Conservation (phyloP, 2,888 invertebrate genomes). For the Drosophila koepferae region DNA sequence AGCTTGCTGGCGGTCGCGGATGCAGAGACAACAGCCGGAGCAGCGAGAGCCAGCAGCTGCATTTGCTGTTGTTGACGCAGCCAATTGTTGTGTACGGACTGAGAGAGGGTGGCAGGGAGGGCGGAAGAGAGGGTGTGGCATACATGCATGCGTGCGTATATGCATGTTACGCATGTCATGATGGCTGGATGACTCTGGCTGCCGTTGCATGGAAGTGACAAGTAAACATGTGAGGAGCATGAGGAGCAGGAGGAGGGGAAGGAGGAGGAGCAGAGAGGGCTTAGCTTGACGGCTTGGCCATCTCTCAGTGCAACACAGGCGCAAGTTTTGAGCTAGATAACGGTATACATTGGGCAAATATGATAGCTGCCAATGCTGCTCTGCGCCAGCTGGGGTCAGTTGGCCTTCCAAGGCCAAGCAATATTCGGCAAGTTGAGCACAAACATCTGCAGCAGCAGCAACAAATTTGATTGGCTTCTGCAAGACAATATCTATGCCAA, state of each 20-base stretch:
- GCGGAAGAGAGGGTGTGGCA: too few species aligned
- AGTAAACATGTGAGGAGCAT: neutral
- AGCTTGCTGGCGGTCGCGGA: constrained; percentile 1
- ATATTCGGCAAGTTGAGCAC: neutral
- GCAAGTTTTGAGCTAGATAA: neutral
- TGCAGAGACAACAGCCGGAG: constrained; percentile 1
- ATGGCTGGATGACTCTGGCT: neutral
- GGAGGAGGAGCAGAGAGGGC: neutral
- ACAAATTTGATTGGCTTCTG: neutral
- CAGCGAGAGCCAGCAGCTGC: neutral
- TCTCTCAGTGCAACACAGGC: neutral
- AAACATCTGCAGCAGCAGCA: neutral
- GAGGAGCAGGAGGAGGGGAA: too few species aligned
- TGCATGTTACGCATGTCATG: neutral
- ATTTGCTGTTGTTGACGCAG: neutral
- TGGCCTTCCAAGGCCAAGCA: neutral
- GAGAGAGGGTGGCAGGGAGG: neutral
- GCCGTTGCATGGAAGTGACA: neutral
- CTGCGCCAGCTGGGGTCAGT: neutral
- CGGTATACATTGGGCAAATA: constrained; percentile 1
- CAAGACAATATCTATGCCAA: neutral
- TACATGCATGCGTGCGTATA: neutral
- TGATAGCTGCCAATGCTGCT: neutral
- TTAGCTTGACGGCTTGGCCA: neutral
- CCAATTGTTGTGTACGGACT: constrained; percentile 3